Evolutionary conservation across 2,113 vertebrate species (phyloP).

Genomic region (Chascanopsetta lugubris): DNA sequence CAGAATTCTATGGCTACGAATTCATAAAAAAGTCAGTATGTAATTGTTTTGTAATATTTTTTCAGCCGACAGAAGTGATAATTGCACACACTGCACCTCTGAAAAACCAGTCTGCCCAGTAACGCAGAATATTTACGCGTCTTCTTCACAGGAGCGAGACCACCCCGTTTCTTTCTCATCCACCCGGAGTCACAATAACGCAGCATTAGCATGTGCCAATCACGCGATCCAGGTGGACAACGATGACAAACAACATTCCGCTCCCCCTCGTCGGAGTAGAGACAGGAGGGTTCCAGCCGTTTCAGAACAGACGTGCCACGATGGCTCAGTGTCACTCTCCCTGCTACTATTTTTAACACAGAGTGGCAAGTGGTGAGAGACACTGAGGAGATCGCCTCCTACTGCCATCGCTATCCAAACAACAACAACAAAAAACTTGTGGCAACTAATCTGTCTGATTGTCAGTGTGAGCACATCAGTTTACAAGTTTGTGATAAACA

Average conservation of each 20-base stretch:
- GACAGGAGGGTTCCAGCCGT: constrained; percentile 14
- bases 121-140: neutral
- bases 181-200: neutral
- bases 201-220: neutral
- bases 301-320: constrained; percentile 48
- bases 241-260: constrained; percentile 8
- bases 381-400: constrained; percentile 38
- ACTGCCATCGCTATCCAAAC: constrained; percentile 19
- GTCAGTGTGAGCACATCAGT: constrained; percentile 55
- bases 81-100: no score
- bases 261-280: neutral
- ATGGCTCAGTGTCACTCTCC: constrained; percentile 58
- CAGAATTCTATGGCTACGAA: no score
- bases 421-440: constrained; percentile 1
- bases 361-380: constrained; percentile 25
- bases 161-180: constrained; percentile 2
- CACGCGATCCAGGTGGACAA: constrained; percentile 2
- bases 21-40: no score
- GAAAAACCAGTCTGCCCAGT: neutral
- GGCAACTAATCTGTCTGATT: constrained; percentile 56
- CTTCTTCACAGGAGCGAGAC: neutral
- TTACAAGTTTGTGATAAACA: constrained; percentile 42
- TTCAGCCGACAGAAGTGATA: no score
- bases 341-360: constrained; percentile 56
- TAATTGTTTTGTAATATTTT: no score